Percentiles rank a stretch among this genome's conserved stretches.
phyloP scores from a whole-genome alignment of 2,797 vertebrate species.

The Neosilurus mollespiculum region DNA sequence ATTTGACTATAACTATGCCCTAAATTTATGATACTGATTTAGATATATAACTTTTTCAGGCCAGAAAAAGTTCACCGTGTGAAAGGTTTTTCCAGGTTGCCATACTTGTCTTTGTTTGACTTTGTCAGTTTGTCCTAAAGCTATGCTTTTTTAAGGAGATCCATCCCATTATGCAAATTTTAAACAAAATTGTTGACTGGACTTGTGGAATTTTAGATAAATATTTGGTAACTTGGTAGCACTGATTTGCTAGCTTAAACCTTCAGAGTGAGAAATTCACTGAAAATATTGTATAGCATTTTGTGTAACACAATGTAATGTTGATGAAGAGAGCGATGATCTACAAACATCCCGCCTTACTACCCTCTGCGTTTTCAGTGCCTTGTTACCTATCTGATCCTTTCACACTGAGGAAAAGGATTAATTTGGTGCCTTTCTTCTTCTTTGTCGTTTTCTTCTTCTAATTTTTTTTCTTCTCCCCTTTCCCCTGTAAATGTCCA shows the following conservation, averaged over 20 bases:
- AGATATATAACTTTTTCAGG: neutral
- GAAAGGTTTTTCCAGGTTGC: neutral
- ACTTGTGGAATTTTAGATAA: neutral
- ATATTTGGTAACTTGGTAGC: neutral
- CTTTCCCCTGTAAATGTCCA: neutral
- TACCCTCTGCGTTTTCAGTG: constrained; percentile 9
- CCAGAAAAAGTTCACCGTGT: neutral
- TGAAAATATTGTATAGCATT: neutral
- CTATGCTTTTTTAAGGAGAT: neutral
- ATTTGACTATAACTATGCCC: neutral
- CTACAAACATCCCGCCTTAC: constrained; percentile 49
- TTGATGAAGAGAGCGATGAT: constrained; percentile 51
- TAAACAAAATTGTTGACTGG: constrained; percentile 4
- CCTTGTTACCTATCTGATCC: constrained; percentile 67
- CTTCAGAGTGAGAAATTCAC: neutral
- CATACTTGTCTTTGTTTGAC: neutral
- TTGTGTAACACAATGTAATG: neutral
- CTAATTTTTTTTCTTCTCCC: neutral
- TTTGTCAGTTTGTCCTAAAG: neutral
- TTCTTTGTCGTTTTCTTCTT: constrained; percentile 12
- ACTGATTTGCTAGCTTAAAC: neutral
- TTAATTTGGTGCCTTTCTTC: constrained; percentile 20
- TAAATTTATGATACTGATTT: neutral
- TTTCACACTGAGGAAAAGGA: constrained; percentile 34
- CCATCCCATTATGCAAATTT: neutral